Evolutionary conservation across 2,797 vertebrate genomes (phyloP).

Genomic region (Hirundo rustica): DNA sequence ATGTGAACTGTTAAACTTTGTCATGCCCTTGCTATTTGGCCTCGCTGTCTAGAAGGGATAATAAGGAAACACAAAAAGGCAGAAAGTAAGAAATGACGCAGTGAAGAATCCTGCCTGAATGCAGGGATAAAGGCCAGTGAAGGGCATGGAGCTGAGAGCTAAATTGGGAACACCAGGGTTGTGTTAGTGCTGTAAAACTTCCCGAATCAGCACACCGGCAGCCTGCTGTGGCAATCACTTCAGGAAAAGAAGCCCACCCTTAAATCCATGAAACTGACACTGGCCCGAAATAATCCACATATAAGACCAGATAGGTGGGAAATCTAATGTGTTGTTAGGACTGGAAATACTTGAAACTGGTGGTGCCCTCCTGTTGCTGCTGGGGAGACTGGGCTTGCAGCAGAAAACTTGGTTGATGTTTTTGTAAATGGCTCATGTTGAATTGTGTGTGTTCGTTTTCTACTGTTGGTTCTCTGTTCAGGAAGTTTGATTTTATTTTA

Average conservation of each 20-base stretch:
- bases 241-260: constrained; percentile 20
- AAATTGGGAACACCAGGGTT: neutral
- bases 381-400: neutral
- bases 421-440: neutral
- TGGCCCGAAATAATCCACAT: neutral
- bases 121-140: constrained; percentile 20
- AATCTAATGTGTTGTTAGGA: neutral
- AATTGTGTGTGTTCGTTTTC: neutral
- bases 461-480: neutral
- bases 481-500: neutral
- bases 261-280: neutral
- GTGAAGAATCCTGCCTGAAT: neutral
- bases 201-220: constrained; percentile 29
- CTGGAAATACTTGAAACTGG: neutral
- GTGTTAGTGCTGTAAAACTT: constrained; percentile 12
- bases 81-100: constrained; percentile 25
- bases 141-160: constrained; percentile 2
- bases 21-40: neutral
- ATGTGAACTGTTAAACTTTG: neutral
- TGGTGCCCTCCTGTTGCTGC: constrained; percentile 4
- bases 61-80: neutral
- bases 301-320: neutral
- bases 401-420: neutral
- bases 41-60: neutral
- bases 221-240: neutral